Evolutionary conservation across 2,113 vertebrate species (phyloP).

Genomic region (Albula goreensis): DNA sequence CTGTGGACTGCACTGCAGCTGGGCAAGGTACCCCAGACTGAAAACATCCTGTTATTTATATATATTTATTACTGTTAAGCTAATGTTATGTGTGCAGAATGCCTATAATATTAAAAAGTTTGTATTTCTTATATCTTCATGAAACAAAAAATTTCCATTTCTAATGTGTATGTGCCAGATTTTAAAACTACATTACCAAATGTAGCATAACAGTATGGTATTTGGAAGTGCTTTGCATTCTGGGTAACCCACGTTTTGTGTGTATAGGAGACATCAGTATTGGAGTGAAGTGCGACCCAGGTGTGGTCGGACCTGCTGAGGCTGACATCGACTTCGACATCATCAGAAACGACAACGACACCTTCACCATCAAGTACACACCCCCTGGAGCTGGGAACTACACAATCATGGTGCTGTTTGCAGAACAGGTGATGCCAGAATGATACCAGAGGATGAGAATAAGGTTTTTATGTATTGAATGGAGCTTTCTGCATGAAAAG

Average conservation of each 20-base stretch:
- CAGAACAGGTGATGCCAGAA: slow-evolving; percentile 74
- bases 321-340: slow-evolving; percentile 91
- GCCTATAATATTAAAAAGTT: too few species aligned
- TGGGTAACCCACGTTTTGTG: not conserved
- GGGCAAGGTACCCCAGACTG: slow-evolving; percentile 57
- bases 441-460: not conserved
- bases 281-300: slow-evolving; percentile 89
- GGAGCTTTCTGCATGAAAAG: not conserved
- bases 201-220: too few species aligned
- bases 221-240: not conserved
- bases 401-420: slow-evolving; percentile 93
- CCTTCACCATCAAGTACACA: slow-evolving; percentile 89
- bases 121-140: too few species aligned
- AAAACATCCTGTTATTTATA: not conserved
- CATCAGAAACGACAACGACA: slow-evolving; percentile 89
- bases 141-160: too few species aligned
- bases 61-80: too few species aligned
- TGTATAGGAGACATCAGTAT: slow-evolving; percentile 84
- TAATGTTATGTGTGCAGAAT: too few species aligned
- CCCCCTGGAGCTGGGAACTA: slow-evolving; percentile 86
- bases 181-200: too few species aligned
- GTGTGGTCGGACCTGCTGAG: slow-evolving; percentile 84
- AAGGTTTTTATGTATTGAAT: too few species aligned
- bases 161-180: too few species aligned
- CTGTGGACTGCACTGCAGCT: slow-evolving; percentile 70